Evolutionary conservation across 2,888 invertebrate genomes (phyloP), one percentile per base, ranked within the genome.

Genomic region (Perdita meconis): DNA sequence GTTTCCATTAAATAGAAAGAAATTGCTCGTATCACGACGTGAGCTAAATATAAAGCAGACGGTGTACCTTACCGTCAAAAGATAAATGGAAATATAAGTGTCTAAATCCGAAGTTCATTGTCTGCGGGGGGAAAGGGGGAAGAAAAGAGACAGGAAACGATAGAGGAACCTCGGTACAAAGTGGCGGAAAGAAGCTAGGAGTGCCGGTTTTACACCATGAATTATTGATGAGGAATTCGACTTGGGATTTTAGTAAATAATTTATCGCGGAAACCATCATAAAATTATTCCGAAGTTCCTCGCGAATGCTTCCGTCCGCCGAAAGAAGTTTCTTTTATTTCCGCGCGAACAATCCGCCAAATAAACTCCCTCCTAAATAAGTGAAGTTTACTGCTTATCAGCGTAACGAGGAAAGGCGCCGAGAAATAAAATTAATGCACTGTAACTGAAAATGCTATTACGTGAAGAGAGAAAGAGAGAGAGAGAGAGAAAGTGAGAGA

Each of bases 191-290:
- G 56, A 40, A 50, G 60, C n/a, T 60, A 59, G 55, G 13, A 38
- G 60, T 40, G 19, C 26, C 42, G 5, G 61, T 13, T 22, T 61
- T 38, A 36, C 56, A 40, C 42, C 47, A 77, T 77, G 75, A 75
- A 77, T 77, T 75, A 77, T 77, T 75, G 75, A 77, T 75, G 69
- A 75, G 69, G 34, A 75, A 64, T 77, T 75, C 69, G 64, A 64
- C 68, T 68, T 22, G 38, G n/a, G 53, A 78, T 75, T 75, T 70
- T 65, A 56, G 59, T 69, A 78, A 75, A 64, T 70, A 56, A 75
- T 75, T 78, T 78, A 57, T 59, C 69, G 53, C 24, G 47, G n/a
- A 60, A 68, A 61, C 59, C 36, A 34, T 59, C 59, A 40, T 69
- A 56, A 77, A 69, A 75, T 77, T 77, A 64, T 64, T 36, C 53